Evolutionary conservation across 2,797 vertebrate species (phyloP), one percentile per base, ranked within the genome.

Genomic region (Alcedo atthis): DNA sequence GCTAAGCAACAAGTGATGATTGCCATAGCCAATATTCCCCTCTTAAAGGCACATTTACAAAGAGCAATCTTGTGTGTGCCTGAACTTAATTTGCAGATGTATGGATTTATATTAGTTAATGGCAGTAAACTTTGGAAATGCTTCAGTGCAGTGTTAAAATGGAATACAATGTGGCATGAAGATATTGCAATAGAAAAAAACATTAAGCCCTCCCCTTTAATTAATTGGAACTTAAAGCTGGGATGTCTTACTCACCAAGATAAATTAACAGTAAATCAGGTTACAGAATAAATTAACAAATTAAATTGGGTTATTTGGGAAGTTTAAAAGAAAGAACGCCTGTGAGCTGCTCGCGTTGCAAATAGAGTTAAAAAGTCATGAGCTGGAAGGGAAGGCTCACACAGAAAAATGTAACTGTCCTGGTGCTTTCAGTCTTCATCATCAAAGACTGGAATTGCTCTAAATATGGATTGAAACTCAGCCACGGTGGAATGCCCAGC

Each of bases 231-330:
- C 81, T 96, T 96, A 92, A 88, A 97, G 64, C 90, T 89, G 89
- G 90, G 95, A 92, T 96, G 96, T 97, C 92, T 96, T 95, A 83
- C 54, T 66, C 43, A 93, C 93, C 37, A 92, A 97, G 96, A 96
- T 96, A 96, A 96, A 92, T 94, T 81, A 95, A 76, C 89, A 88
- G 80, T 81, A 81, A 87, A 86, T 92, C 78, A 66, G 78, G 87
- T 96, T 91, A 84, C 73, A 85, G 95, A 97, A 97, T 97, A 96
- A 94, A 97, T 97, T 96, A 97, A 92, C 85, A 91, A 95, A 95
- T 94, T 95, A 94, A 95, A 96, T 94, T 20, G 9, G 67, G 59
- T 91, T 92, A 87, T 80, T 64, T 87, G 93, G 53, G 73, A 94
- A 95, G 89, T 94, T 96, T 59, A 64, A 78, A 37, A 69, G 85